Percentiles rank a stretch among this genome's conserved stretches.
These are phyloP conservation scores for Cynodonichthys magdalenae DNA, from an alignment of 2,797 vertebrate genomes.

Conservation along the genomic window DNA sequence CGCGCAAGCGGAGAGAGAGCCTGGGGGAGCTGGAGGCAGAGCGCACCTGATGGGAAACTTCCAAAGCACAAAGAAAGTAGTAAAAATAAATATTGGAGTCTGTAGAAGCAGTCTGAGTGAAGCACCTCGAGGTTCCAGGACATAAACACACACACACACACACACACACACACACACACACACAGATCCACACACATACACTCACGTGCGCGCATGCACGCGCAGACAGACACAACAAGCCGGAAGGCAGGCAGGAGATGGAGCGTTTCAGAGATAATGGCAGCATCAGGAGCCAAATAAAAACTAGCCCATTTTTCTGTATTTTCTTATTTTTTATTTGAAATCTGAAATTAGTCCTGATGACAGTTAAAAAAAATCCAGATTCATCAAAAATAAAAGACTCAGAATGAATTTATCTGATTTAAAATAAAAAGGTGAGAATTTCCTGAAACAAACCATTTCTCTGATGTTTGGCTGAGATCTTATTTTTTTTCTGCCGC, in stretches of 20 bases:
- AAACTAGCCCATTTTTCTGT: constrained; percentile 21
- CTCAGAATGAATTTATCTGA: too few relatives aligned
- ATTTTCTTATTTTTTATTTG: neutral
- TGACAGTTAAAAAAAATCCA: neutral
- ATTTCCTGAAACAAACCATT: too few relatives aligned
- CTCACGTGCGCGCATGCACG: constrained; percentile 8
- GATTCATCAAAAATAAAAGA: too few relatives aligned
- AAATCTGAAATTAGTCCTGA: neutral
- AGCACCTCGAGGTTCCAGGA: constrained; percentile 30
- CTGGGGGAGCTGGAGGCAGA: neutral
- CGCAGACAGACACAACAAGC: constrained; percentile 53
- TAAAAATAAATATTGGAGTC: constrained; percentile 43
- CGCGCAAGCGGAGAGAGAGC: neutral
- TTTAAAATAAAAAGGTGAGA: too few relatives aligned
- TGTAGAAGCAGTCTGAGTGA: constrained; percentile 19
- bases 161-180: constrained; percentile 3
- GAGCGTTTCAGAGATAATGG: constrained; percentile 80
- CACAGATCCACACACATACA: constrained; percentile 26
- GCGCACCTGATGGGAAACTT: constrained; percentile 44
- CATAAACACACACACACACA: constrained; percentile 31
- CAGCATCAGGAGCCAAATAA: constrained; percentile 62
- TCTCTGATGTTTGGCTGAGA: too few relatives aligned
- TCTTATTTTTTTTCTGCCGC: constrained; percentile 17
- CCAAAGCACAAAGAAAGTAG: constrained; percentile 33
- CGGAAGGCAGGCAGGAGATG: constrained; percentile 72